Evolutionary conservation across 2,797 vertebrate genomes (phyloP).

Genomic region (Apodemus agrarius): DNA sequence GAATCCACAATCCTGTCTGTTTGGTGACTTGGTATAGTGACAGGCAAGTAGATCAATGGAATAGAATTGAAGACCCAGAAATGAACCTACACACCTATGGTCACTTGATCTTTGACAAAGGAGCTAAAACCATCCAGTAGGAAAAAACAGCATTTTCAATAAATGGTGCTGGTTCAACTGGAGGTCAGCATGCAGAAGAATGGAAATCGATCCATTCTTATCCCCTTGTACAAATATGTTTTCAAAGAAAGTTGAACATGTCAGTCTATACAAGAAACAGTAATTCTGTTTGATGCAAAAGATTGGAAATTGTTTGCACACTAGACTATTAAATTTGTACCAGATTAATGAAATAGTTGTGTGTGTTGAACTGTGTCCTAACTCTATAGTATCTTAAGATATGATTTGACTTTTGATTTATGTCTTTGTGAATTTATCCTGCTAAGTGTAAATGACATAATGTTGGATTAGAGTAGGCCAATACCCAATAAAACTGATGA

Average conservation of each 20-base stretch:
- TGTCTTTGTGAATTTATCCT: not conserved
- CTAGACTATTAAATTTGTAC: not conserved
- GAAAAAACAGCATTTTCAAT: too few species aligned
- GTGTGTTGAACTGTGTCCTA: not conserved
- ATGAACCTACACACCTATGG: too few species aligned
- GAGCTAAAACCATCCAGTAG: too few species aligned
- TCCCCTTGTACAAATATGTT: not conserved
- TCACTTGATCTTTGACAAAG: too few species aligned
- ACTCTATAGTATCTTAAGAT: not conserved
- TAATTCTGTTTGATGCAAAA: not conserved
- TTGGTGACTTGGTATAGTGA: too few species aligned
- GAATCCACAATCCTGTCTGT: too few species aligned
- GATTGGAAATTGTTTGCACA: not conserved
- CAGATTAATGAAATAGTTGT: not conserved
- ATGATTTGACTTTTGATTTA: not conserved
- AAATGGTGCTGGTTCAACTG: too few species aligned
- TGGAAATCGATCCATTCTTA: too few species aligned
- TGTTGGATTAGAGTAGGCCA: not conserved
- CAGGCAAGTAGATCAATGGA: too few species aligned
- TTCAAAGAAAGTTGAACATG: not conserved
- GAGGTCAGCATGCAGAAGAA: too few species aligned
- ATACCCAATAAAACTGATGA: not conserved
- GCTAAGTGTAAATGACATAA: not conserved
- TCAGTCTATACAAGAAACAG: not conserved
- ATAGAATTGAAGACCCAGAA: too few species aligned